Conservation (phyloP, 35 echinoderm and acorn worm genomes). For the Holothuria glaberrima region DNA sequence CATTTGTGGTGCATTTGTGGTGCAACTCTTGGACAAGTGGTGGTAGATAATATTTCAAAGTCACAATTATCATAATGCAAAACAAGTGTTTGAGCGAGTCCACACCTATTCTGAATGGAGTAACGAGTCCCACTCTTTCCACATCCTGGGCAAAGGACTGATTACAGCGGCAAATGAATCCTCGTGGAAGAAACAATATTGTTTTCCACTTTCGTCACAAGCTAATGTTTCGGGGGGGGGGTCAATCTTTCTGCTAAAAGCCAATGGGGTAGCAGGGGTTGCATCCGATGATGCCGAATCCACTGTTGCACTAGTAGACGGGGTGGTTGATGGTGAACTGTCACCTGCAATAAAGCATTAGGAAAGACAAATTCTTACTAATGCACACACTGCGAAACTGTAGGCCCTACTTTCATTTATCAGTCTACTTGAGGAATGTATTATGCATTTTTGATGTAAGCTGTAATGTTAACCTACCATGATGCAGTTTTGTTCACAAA, state of each 20-base stretch:
- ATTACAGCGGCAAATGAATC: constrained; percentile 6
- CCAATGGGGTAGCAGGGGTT: not conserved
- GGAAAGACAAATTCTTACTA: not conserved
- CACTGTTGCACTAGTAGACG: not conserved
- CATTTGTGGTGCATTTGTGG: constrained; percentile 12
- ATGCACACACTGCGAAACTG: not conserved
- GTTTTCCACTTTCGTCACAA: constrained; percentile 8
- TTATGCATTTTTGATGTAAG: not conserved
- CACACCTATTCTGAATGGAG: constrained; percentile 2
- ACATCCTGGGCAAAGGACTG: not conserved
- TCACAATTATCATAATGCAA: constrained; percentile 16
- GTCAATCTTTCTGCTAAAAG: constrained; percentile 14
- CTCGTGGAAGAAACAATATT: not conserved
- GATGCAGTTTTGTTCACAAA: constrained; percentile 6
- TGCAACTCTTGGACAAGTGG: constrained; percentile 18
- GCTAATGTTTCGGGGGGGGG: not conserved
- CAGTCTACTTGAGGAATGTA: constrained; percentile 6
- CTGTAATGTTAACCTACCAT: not conserved
- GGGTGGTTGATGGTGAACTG: not conserved
- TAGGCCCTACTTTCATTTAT: not conserved
- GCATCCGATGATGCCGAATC: not conserved
- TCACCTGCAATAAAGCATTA: constrained; percentile 1
- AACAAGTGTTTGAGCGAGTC: constrained; percentile 26
- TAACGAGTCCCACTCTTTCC: constrained; percentile 19
- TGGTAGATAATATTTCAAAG: not conserved